phyloP scores from a whole-genome alignment of 2,113 vertebrate genomes.

The Cynoglossus semilaevis region DNA sequence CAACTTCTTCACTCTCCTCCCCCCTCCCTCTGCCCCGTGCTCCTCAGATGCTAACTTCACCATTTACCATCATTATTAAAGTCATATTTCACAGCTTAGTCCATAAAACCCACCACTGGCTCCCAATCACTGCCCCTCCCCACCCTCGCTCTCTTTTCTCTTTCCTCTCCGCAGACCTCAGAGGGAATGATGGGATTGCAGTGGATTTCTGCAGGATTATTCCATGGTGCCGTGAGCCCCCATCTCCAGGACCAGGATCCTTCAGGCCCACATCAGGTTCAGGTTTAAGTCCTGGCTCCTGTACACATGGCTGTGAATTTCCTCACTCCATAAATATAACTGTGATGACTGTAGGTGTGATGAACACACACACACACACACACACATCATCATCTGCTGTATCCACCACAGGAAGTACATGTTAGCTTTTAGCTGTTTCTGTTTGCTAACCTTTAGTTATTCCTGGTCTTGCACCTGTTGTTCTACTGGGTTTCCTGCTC shows the following conservation, averaged over 20 bases:
- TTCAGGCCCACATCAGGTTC: conserved; percentile 32
- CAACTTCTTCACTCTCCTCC: conserved; percentile 52
- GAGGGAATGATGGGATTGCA: conserved; percentile 6
- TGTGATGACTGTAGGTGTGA: conserved; percentile 24
- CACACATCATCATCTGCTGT: too few relatives aligned
- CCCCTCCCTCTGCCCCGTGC: conserved; percentile 6
- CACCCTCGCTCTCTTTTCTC: neutral
- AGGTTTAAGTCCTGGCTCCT: conserved; percentile 38
- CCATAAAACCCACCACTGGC: conserved; percentile 63
- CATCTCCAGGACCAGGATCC: conserved; percentile 30
- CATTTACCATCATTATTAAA: conserved; percentile 76
- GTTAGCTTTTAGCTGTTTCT: too few relatives aligned
- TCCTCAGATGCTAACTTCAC: conserved; percentile 42
- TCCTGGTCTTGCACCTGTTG: too few relatives aligned
- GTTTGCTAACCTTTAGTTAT: too few relatives aligned
- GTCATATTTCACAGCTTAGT: conserved; percentile 74
- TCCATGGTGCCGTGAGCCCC: conserved; percentile 7
- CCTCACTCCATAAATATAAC: conserved; percentile 42
- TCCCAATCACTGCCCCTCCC: conserved; percentile 60
- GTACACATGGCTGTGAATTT: conserved; percentile 35
- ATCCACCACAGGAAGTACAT: too few relatives aligned
- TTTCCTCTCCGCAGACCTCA: neutral
- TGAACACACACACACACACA: too few relatives aligned
- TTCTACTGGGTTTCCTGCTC: too few relatives aligned
- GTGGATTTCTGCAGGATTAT: conserved; percentile 11